These are phyloP conservation scores for Plebejus argus DNA, from an alignment of 2,888 invertebrate genomes.

Conservation along the genomic window DNA sequence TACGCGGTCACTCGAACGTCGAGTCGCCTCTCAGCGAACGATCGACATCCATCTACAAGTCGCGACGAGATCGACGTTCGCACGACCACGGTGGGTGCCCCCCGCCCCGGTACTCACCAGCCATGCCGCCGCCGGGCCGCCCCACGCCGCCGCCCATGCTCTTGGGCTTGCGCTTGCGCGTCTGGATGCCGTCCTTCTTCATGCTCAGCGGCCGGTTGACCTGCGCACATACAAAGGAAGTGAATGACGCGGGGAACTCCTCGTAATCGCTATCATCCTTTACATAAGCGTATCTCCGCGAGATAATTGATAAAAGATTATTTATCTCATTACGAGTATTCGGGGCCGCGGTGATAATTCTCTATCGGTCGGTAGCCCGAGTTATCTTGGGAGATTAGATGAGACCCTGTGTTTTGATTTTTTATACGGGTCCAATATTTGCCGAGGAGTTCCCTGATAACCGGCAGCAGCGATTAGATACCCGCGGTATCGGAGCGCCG, in stretches of 20 bases:
- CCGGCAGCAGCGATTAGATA: constrained; percentile 69
- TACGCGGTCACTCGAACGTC: constrained; percentile 33
- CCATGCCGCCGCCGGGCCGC: constrained; percentile 55
- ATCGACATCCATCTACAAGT: not conserved
- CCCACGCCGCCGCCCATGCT: constrained; percentile 69
- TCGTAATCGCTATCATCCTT: constrained; percentile 77
- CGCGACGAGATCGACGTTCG: constrained; percentile 28
- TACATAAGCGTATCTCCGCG: constrained; percentile 77
- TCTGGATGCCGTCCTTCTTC: constrained; percentile 99
- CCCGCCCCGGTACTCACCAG: constrained; percentile 56
- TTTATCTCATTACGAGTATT: constrained; percentile 81
- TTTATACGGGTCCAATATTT: constrained; percentile 77
- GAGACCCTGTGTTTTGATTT: constrained; percentile 80
- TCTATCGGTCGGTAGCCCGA: constrained; percentile 80
- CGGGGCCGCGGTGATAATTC: constrained; percentile 77
- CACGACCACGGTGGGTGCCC: constrained; percentile 31
- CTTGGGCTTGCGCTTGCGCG: constrained; percentile 96
- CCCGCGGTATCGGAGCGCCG: constrained; percentile 50
- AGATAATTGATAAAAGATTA: constrained; percentile 81
- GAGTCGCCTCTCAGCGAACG: constrained; percentile 32
- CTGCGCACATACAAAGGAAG: constrained; percentile 71
- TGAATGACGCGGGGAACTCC: constrained; percentile 57
- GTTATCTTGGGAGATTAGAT: constrained; percentile 80
- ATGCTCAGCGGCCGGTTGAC: constrained; percentile 97
- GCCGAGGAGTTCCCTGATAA: constrained; percentile 80